Base-by-base conservation (phyloP, 2,113 vertebrate species). In the Coryphaenoides rupestris region DNA sequence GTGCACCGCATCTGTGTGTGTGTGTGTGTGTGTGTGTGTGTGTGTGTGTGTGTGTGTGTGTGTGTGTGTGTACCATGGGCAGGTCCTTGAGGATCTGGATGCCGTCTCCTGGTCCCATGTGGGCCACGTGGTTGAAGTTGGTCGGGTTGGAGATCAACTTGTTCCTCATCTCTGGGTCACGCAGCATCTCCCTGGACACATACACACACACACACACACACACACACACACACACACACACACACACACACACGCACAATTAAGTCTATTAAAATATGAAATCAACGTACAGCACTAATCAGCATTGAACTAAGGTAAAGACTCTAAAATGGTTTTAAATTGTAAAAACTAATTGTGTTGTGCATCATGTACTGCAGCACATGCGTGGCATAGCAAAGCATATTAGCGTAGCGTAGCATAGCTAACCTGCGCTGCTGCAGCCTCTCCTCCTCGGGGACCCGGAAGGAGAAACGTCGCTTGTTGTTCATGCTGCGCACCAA, bases 91-190 rank as follows among this genome's bases (percentile, higher is more conserved):
- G 94, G 73, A 99, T 98, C 89, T 99, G 97, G 86, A 98, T 98
- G 61, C 97, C 96, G 63, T 99, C 97, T 80, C 97, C 97, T 68
- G 97, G 97, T 76, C 97, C 97, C 97, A 99, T 99, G 89, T 99
- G 96, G 86, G 95, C 97, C 89, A 99, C 96, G 58, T 99, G 96
- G 91, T 99, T 99, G 90, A 99, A 99, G 92, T 99, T 98, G 87
- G 95, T 99, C 78, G 97, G 97, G 83, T 98, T 98, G 87, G 97
- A 99, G 90, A 99, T 99, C 79, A 98, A 91, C 84, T 98, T 98
- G 90, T 95, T 98, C 91, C 97, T 94, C 95, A 97, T 98, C 91
- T 98, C 97, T 49, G 97, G 97, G 82, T 99, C 97, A 4, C 95
- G 92, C 56, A 99, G 92, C 95, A 99, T 98, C 87, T 98, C 97